phyloP scores from a whole-genome alignment of 2,113 vertebrate species.

The Symphodus melops region DNA sequence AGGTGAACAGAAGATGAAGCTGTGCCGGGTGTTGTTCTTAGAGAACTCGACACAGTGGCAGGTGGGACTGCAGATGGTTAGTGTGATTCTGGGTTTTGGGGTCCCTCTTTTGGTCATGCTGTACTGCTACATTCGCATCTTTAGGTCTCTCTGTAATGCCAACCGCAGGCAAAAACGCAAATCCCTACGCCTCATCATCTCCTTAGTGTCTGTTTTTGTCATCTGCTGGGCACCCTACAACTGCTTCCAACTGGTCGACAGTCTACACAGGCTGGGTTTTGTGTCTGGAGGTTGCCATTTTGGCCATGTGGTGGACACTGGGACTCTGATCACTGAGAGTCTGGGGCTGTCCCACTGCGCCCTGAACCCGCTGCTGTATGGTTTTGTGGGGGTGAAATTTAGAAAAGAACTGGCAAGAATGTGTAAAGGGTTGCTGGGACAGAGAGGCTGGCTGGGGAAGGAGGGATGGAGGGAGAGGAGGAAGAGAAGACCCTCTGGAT shows the following conservation, averaged over 20 bases:
- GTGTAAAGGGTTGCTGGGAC: slow-evolving; percentile 73
- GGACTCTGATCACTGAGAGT: slow-evolving; percentile 79
- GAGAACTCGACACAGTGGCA: slow-evolving; percentile 70
- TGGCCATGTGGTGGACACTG: slow-evolving; percentile 76
- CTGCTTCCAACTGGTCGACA: slow-evolving; percentile 79
- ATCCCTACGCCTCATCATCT: slow-evolving; percentile 80
- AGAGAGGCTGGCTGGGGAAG: slow-evolving; percentile 49
- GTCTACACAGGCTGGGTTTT: slow-evolving; percentile 65
- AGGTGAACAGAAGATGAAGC: accelerated
- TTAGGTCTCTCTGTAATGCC: slow-evolving; percentile 79
- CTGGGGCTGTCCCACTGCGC: slow-evolving; percentile 86
- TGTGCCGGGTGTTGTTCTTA: slow-evolving; percentile 74
- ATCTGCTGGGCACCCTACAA: slow-evolving; percentile 87
- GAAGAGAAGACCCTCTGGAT: slow-evolving; percentile 51
- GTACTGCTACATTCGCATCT: slow-evolving; percentile 86
- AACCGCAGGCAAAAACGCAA: slow-evolving; percentile 81
- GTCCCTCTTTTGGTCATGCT: slow-evolving; percentile 85
- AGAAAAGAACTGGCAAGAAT: slow-evolving; percentile 78
- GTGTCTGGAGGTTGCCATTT: slow-evolving; percentile 68
- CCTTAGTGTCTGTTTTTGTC: slow-evolving; percentile 82
- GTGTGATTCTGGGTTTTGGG: slow-evolving; percentile 81
- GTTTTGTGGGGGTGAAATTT: slow-evolving; percentile 87
- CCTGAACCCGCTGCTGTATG: slow-evolving; percentile 87
- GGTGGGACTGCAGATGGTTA: slow-evolving; percentile 75
- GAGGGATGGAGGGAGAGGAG: slow-evolving; percentile 56